Base-by-base conservation (phyloP, 2,888 invertebrate species). In the Masnerella sp. region DNA sequence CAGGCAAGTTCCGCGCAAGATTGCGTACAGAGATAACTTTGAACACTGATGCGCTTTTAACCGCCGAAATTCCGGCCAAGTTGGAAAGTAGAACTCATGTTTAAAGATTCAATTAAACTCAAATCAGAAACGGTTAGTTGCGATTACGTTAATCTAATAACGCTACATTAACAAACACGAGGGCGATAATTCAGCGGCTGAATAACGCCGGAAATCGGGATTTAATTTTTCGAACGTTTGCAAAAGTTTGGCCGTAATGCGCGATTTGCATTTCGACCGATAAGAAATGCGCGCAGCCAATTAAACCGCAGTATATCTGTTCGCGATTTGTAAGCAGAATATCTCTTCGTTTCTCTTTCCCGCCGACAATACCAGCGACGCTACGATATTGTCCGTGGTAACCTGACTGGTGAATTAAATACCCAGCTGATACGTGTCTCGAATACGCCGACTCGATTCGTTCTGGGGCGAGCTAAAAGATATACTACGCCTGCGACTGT, bases 361-460 rank as follows among this genome's bases (percentile, higher is more conserved):
- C 40, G 45, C 54, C 30, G 49, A 58, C 58, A 68, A 51, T 45
- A 36, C 43, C 58, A 51, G 32, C 22, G 22, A 22, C 28, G 34
- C 32, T 70, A 59, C 62, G 67, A 62, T 54, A 54, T 70, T 76
- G 71, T 76, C 59, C 68, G 30, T 28, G 38, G 71, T 68, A 71
- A 68, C 51, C 70, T 67, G 61, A 68, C 59, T 61, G 40, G 70
- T 72, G 73, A 77, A 77, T 75, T 73, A 77, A 77, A 77, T 75
- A 75, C 73, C 56, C 56, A 61, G 38, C 56, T 7, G 64, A 42
- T 38, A 76, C 76, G 77, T 77, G 77, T 76, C 69, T 64, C 56
- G 81, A 80, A 82, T 82, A 73, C 71, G 49, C 43, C 59, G 38
- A 30, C 25, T 58, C 58, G 67, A 75, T 75, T 80, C 77, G 76